A percentile compares a stretch with the other conserved stretches of the same genome.
Conservation (phyloP, 2,888 invertebrate genomes). For the Aporophyla nigra region DNA sequence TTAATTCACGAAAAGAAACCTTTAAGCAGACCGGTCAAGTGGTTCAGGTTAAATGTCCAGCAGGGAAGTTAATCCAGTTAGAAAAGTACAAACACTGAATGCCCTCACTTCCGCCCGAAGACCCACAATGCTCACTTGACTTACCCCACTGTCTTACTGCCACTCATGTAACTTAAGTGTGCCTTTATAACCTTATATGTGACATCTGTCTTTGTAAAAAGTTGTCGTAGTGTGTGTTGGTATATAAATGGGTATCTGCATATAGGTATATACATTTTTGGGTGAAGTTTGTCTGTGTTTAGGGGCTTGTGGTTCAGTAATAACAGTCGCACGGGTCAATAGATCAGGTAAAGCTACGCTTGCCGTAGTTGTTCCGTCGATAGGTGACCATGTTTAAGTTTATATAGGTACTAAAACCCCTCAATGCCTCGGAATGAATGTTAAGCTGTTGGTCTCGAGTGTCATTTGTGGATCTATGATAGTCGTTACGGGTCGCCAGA, state of each 20-base stretch:
- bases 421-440: no score
- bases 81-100: slow-evolving; percentile 89
- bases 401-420: no score
- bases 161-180: slow-evolving; percentile 78
- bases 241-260: neutral
- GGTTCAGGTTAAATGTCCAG: slow-evolving; percentile 87
- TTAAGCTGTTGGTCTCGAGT: no score
- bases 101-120: slow-evolving; percentile 88
- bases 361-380: no score
- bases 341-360: no score
- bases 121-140: slow-evolving; percentile 85
- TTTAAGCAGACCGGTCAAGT: slow-evolving; percentile 87
- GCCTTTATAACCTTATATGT: slow-evolving; percentile 49
- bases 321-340: no score
- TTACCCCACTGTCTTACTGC: slow-evolving; percentile 89
- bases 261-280: slow-evolving; percentile 8
- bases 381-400: no score
- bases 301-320: no score
- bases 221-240: neutral
- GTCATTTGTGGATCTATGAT: no score
- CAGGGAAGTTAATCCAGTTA: slow-evolving; percentile 87
- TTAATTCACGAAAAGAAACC: slow-evolving; percentile 86
- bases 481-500: no score
- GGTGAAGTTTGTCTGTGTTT: neutral
- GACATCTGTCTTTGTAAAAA: slow-evolving; percentile 46